Evolutionary conservation across 2,113 vertebrate genomes (phyloP).

Genomic region (Taxidea taxus): DNA sequence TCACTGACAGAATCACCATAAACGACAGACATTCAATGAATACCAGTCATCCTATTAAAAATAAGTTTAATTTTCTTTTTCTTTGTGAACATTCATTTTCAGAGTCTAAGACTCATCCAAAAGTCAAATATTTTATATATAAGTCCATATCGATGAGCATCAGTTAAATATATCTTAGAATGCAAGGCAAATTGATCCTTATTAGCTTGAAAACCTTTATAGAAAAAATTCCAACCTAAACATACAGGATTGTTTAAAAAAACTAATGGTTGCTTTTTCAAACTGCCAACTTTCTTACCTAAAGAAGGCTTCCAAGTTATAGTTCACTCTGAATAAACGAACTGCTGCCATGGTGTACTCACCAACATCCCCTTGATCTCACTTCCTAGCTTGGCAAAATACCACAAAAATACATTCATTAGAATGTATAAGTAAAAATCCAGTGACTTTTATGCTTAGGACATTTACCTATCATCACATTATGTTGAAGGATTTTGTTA

Average conservation of each 20-base stretch:
- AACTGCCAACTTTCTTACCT: conserved; percentile 35
- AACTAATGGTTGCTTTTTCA: background rate
- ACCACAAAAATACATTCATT: conserved; percentile 51
- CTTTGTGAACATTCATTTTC: background rate
- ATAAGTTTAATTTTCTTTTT: background rate
- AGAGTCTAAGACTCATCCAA: background rate
- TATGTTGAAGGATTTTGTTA: background rate
- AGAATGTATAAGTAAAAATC: background rate
- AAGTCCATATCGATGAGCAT: background rate
- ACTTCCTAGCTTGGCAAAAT: conserved; percentile 36
- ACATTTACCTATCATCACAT: background rate
- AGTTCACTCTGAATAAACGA: background rate
- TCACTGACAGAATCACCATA: background rate
- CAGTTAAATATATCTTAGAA: background rate
- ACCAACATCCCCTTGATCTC: background rate
- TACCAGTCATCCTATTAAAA: background rate
- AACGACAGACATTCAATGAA: background rate
- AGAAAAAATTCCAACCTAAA: background rate
- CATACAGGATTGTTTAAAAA: background rate
- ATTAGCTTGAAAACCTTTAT: background rate
- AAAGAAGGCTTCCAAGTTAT: background rate
- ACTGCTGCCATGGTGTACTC: background rate
- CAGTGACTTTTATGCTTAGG: background rate
- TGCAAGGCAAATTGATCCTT: background rate
- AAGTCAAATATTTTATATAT: conserved; percentile 2